Conservation (phyloP, 2,888 invertebrate genomes). For the Hedya salicella region DNA sequence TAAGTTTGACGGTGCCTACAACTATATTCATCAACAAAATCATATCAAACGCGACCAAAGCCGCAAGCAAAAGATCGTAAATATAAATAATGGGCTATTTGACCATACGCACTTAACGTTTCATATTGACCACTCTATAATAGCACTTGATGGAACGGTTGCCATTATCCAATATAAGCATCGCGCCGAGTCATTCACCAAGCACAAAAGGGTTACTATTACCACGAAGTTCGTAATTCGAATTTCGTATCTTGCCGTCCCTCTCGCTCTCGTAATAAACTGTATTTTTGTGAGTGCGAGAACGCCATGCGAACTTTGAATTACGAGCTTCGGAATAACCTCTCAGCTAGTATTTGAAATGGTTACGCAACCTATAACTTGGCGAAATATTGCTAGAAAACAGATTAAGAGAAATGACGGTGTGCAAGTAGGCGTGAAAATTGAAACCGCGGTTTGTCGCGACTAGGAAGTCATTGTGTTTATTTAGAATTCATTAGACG, state of each 20-base stretch:
- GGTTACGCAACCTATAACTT: constrained; percentile 63
- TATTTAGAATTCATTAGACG: constrained; percentile 43
- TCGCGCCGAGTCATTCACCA: constrained; percentile 6
- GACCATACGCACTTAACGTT: neutral
- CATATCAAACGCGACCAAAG: too few relatives aligned
- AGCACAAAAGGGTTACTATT: too few relatives aligned
- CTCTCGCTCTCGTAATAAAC: too few relatives aligned
- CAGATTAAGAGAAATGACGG: constrained; percentile 63
- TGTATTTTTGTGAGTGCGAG: too few relatives aligned
- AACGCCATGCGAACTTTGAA: too few relatives aligned
- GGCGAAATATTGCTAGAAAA: constrained; percentile 67
- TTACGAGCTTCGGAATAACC: too few relatives aligned
- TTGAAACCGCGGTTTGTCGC: constrained; percentile 60
- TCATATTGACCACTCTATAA: constrained; percentile 14
- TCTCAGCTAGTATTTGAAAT: constrained; percentile 28
- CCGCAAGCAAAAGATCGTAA: too few relatives aligned
- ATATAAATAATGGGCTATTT: too few relatives aligned
- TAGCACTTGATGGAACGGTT: constrained; percentile 9
- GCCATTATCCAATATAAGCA: constrained; percentile 26
- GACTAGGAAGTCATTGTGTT: constrained; percentile 46
- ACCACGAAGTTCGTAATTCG: too few relatives aligned
- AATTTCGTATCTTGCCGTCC: too few relatives aligned
- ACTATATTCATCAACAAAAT: too few relatives aligned
- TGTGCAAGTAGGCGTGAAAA: constrained; percentile 68
- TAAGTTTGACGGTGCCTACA: too few relatives aligned